Evolutionary conservation across 1,140 invertebrate genomes (phyloP).

Genomic region (Hormaphis cornu): DNA sequence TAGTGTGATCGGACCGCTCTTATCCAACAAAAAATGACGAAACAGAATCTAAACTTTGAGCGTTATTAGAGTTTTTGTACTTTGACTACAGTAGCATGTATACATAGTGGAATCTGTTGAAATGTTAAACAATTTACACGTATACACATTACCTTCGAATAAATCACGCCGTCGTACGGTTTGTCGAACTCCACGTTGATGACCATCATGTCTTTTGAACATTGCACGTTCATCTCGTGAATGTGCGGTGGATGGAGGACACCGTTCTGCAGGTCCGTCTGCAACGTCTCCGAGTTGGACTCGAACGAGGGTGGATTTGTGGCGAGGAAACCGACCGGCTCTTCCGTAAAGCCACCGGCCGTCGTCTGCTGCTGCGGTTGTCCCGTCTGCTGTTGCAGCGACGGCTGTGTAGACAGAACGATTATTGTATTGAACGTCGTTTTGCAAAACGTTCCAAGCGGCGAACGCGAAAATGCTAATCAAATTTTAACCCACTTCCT

Average conservation of each 20-base stretch:
- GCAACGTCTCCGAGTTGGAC: neutral
- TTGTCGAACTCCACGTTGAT: slow-evolving; percentile 70
- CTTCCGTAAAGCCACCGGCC: neutral
- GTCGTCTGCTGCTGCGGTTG: slow-evolving; percentile 7
- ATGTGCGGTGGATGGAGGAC: slow-evolving; percentile 62
- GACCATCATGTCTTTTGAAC: slow-evolving; percentile 72
- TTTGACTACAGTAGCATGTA: too few relatives aligned
- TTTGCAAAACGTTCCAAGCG: neutral
- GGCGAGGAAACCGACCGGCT: neutral
- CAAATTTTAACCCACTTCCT: too few relatives aligned
- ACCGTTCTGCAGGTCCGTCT: slow-evolving; percentile 38
- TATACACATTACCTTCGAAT: too few relatives aligned
- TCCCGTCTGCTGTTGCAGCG: neutral
- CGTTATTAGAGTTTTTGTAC: too few relatives aligned
- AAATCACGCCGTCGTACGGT: slow-evolving; percentile 66
- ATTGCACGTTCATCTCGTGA: slow-evolving; percentile 62
- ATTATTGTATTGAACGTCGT: neutral
- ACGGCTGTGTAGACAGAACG: neutral
- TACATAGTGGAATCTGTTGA: too few relatives aligned
- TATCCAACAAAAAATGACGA: too few relatives aligned
- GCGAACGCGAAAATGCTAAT: too few relatives aligned
- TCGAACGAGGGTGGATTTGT: neutral
- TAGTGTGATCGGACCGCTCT: too few relatives aligned
- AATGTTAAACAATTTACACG: too few relatives aligned
- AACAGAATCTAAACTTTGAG: too few relatives aligned